These are phyloP conservation scores for Achroia grisella DNA, from an alignment of 1,140 invertebrate species.

Conservation along the genomic window DNA sequence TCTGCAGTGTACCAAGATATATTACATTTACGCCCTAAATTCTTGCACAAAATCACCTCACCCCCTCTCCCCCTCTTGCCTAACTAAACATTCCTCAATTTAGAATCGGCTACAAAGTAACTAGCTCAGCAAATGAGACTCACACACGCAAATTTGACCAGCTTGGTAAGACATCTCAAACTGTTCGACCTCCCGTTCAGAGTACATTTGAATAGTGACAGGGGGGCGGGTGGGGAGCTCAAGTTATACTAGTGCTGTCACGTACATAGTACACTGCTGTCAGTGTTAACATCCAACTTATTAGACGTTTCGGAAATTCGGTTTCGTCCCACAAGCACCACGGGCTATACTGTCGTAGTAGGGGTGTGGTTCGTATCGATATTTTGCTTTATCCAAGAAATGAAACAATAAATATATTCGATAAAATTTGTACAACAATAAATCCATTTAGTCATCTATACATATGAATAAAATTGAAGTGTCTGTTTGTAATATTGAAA, in stretches of 20 bases:
- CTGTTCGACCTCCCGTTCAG: slow-evolving; percentile 6
- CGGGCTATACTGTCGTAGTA: slow-evolving; percentile 32
- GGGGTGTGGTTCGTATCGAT: slow-evolving; percentile 8
- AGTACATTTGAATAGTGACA: slow-evolving; percentile 9
- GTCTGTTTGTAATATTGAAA: no score
- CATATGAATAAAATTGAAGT: no score
- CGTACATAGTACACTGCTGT: slow-evolving; percentile 52
- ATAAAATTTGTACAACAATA: no score
- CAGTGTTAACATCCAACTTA: slow-evolving; percentile 69
- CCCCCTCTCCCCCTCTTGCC: slow-evolving; percentile 13
- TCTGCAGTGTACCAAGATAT: no score
- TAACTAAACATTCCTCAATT: slow-evolving; percentile 51
- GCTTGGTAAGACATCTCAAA: slow-evolving; percentile 24
- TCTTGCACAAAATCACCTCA: slow-evolving; percentile 15
- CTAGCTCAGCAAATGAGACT: slow-evolving; percentile 42
- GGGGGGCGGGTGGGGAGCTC: slow-evolving; percentile 19
- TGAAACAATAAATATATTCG: no score
- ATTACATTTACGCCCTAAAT: slow-evolving; percentile 2
- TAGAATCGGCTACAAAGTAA: slow-evolving; percentile 34
- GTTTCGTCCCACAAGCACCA: slow-evolving; percentile 56
- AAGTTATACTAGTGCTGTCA: slow-evolving; percentile 32
- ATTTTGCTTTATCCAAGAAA: not conserved
- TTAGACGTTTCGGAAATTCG: slow-evolving; percentile 71
- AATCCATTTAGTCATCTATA: no score
- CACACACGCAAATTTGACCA: slow-evolving; percentile 25